Percentiles rank a stretch among this genome's conserved stretches.
Evolutionary conservation across 1,140 invertebrate species (phyloP).

Genomic region (Euschistus heros): DNA sequence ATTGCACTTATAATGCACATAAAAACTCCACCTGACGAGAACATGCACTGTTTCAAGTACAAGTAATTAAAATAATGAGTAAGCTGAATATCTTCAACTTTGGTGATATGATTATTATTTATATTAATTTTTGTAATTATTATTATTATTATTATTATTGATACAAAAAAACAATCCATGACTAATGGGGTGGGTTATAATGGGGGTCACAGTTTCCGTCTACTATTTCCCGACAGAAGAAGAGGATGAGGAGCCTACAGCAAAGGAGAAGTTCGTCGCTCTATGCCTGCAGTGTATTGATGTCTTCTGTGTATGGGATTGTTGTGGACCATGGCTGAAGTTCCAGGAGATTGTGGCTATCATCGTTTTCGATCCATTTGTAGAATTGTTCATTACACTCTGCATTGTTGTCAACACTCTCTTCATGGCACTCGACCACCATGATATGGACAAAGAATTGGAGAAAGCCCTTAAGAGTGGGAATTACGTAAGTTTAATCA

Average conservation of each 20-base stretch:
- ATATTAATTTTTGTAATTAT: neutral
- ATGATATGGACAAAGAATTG: constrained; percentile 83
- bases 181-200: constrained; percentile 7
- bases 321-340: constrained; percentile 81
- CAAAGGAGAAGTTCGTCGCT: constrained; percentile 72
- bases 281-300: constrained; percentile 69
- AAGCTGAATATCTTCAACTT: constrained; percentile 24
- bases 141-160: neutral
- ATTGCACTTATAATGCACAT: too few species aligned
- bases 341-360: constrained; percentile 82
- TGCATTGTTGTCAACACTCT: constrained; percentile 96
- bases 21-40: constrained; percentile 15
- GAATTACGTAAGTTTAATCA: constrained; percentile 74
- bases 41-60: neutral
- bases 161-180: constrained; percentile 11
- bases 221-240: constrained; percentile 90
- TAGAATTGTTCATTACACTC: constrained; percentile 94
- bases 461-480: constrained; percentile 75
- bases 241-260: constrained; percentile 77
- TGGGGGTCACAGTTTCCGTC: constrained; percentile 59
- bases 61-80: constrained; percentile 10
- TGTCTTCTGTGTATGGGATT: constrained; percentile 94
- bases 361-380: constrained; percentile 94
- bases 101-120: constrained; percentile 14
- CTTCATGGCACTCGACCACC: constrained; percentile 96